Evolutionary conservation across 1,140 invertebrate genomes (phyloP).

Genomic region (Tetraneura akinire): DNA sequence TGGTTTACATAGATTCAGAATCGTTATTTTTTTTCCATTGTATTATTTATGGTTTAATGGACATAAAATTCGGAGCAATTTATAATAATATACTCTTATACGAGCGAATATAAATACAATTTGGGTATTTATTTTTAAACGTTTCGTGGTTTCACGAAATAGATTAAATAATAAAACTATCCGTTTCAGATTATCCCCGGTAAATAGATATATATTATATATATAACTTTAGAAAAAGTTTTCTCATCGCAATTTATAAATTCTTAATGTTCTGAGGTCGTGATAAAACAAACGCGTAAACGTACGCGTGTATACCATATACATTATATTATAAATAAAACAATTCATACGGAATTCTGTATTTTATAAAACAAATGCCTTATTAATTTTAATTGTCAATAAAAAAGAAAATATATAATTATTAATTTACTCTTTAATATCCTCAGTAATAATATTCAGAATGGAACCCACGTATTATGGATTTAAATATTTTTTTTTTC

Average conservation of each 20-base stretch:
- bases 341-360: too few species aligned
- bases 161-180: neutral
- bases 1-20: neutral
- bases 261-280: neutral
- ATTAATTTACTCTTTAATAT: too few species aligned
- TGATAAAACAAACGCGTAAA: neutral
- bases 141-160: neutral
- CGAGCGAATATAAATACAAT: constrained; percentile 3
- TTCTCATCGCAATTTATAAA: neutral
- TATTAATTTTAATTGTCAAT: too few species aligned
- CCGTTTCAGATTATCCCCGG: neutral
- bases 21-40: neutral
- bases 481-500: too few species aligned
- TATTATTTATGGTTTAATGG: neutral
- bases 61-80: neutral
- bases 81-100: neutral
- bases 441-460: too few species aligned
- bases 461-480: too few species aligned
- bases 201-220: constrained; percentile 6
- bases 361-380: too few species aligned
- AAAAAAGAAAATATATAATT: too few species aligned
- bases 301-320: too few species aligned
- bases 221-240: neutral
- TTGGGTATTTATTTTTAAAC: constrained; percentile 1
- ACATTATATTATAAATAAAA: too few species aligned